These are phyloP conservation scores for Hypsibius dujardini DNA, from an alignment of 1,140 invertebrate species.

Conservation along the genomic window DNA sequence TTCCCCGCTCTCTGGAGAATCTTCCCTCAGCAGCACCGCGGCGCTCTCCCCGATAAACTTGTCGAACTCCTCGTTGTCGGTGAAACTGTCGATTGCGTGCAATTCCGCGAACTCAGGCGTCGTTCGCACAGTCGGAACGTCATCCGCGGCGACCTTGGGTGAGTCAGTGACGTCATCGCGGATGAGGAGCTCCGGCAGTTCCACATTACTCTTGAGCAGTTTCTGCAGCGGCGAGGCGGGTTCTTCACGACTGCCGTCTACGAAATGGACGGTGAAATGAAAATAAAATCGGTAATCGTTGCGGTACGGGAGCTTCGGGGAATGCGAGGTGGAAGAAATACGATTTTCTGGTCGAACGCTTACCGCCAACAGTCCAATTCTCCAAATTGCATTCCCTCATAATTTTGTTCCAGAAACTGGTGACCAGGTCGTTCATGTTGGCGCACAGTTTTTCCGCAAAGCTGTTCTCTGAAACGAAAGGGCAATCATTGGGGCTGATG, in stretches of 20 bases:
- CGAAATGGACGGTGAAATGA: neutral
- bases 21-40: no score
- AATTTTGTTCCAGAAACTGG: neutral
- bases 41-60: no score
- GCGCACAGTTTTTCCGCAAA: neutral
- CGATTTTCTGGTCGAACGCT: no score
- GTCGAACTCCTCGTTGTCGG: no score
- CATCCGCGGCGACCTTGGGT: no score
- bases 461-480: neutral
- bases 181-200: neutral
- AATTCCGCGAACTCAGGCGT: no score
- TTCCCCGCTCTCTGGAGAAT: no score
- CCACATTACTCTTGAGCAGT: neutral
- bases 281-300: neutral
- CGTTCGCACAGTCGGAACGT: no score
- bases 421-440: conserved; percentile 5
- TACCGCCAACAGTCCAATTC: neutral
- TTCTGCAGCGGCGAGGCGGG: neutral
- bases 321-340: no score
- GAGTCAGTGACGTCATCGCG: no score
- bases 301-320: neutral
- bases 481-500: no score
- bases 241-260: neutral
- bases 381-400: neutral
- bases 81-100: no score